Evolutionary conservation across 2,888 invertebrate genomes (phyloP), one percentile per base, ranked within the genome.

Genomic region (Allygus modestus): DNA sequence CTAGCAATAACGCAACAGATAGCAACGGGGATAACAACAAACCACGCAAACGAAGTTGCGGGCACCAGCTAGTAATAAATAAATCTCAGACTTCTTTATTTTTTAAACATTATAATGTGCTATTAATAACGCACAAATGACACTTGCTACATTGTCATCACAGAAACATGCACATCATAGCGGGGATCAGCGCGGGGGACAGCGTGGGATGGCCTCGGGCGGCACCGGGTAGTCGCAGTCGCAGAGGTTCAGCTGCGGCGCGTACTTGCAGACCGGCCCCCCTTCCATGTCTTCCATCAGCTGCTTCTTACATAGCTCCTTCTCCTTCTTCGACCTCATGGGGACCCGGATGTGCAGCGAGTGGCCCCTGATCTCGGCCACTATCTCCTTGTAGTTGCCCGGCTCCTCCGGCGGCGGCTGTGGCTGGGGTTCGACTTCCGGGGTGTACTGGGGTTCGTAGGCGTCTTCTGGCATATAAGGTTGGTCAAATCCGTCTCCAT

Each of bases 351-450:
- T 87, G 51, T 85, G 86, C 11, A 87, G 73, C 12, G 86, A 85
- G 77, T 87, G 86, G 0, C 87, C 87, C 61, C 86, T 86, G 9
- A 87, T 85, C 65, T 86, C 86, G 51, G 87, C 87, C 23, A 84
- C 85, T 43, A 87, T 84, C 75, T 87, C 86, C 81, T 87, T 87
- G 69, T 87, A 87, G 79, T 87, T 83, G 15, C 83, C 69, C 0
- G 79, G 20, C 23, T 20, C 20, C 54, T 83, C 51, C 33, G 61
- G 69, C 0, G 41, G 69, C 43, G 9, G 41, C 17, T 20, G 82
- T 7, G 23, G 61, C 5, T 4, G 31, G 0, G n/a, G n/a, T 20
- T 61, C 61, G 5, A 9, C 71, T 33, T 28, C 15, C 20, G 43
- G 75, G n/a, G 23, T 2, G 41, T 26, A n/a, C 9, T 2, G 26